Percentiles rank a stretch among this genome's conserved stretches.
Conservation (phyloP, 1,140 invertebrate genomes). For the Drosophila ohnishii region DNA sequence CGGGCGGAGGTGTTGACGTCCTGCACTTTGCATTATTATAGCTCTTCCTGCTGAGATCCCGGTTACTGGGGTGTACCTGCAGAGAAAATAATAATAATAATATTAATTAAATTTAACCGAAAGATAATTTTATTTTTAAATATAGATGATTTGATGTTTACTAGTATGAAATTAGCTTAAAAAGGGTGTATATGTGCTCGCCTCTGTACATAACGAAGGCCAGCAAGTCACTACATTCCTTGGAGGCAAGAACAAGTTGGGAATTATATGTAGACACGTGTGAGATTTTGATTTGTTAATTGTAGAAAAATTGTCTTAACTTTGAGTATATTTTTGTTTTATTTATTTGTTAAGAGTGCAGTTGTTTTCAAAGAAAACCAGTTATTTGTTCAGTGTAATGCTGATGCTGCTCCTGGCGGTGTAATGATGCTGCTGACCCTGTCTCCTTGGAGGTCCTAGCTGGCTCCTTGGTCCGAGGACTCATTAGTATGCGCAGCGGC, state of each 20-base stretch:
- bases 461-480: constrained; percentile 33
- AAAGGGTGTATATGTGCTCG: too few species aligned
- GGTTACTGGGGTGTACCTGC: background rate
- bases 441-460: constrained; percentile 36
- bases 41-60: constrained; percentile 6
- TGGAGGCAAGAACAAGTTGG: too few species aligned
- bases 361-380: too few species aligned
- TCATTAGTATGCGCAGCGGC: constrained; percentile 76
- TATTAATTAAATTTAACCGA: background rate
- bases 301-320: too few species aligned
- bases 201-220: too few species aligned
- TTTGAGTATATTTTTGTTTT: too few species aligned
- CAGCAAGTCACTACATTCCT: too few species aligned
- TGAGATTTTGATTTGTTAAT: too few species aligned
- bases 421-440: background rate
- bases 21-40: constrained; percentile 57
- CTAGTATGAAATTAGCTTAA: too few species aligned
- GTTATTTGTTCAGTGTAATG: background rate
- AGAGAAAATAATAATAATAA: background rate
- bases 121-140: background rate
- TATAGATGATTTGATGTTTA: too few species aligned
- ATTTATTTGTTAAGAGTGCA: too few species aligned
- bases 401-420: background rate
- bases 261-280: too few species aligned
- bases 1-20: constrained; percentile 65